phyloP scores from a whole-genome alignment of 2,888 invertebrate genomes.

The Ophion slaviceki region DNA sequence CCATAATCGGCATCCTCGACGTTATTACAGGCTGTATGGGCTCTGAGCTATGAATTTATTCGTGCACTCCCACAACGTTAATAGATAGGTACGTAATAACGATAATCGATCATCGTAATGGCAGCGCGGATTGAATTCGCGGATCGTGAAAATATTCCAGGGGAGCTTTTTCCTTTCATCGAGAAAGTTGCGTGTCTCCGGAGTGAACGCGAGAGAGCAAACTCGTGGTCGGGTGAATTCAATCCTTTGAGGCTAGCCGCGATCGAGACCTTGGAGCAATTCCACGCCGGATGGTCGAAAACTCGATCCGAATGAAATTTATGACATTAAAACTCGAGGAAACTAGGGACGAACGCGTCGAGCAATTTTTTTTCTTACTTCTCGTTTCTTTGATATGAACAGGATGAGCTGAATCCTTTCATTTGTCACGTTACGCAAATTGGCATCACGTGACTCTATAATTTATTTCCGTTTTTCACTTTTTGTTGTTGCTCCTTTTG shows the following conservation, averaged over 20 bases:
- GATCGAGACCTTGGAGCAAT: slow-evolving; percentile 30
- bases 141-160: neutral
- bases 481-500: slow-evolving; percentile 21
- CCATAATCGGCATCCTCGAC: slow-evolving; percentile 54
- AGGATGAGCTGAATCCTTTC: slow-evolving; percentile 43
- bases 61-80: slow-evolving; percentile 16
- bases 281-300: slow-evolving; percentile 15
- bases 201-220: slow-evolving; percentile 28
- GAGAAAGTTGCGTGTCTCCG: neutral
- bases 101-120: slow-evolving; percentile 44
- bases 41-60: slow-evolving; percentile 40
- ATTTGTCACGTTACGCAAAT: slow-evolving; percentile 53
- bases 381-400: slow-evolving; percentile 49
- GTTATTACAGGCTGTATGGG: slow-evolving; percentile 42
- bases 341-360: neutral
- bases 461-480: slow-evolving; percentile 28
- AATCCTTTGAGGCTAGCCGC: slow-evolving; percentile 58
- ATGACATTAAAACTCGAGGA: slow-evolving; percentile 33
- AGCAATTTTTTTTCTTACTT: slow-evolving; percentile 13
- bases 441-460: slow-evolving; percentile 36
- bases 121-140: neutral
- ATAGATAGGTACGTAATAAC: slow-evolving; percentile 17
- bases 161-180: neutral
- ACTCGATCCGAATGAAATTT: slow-evolving; percentile 43
- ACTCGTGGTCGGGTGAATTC: slow-evolving; percentile 43